Percentiles rank a stretch among this genome's conserved stretches.
These are phyloP conservation scores for Benitochromis conjunctus DNA, from an alignment of 2,113 vertebrate genomes.

Conservation along the genomic window DNA sequence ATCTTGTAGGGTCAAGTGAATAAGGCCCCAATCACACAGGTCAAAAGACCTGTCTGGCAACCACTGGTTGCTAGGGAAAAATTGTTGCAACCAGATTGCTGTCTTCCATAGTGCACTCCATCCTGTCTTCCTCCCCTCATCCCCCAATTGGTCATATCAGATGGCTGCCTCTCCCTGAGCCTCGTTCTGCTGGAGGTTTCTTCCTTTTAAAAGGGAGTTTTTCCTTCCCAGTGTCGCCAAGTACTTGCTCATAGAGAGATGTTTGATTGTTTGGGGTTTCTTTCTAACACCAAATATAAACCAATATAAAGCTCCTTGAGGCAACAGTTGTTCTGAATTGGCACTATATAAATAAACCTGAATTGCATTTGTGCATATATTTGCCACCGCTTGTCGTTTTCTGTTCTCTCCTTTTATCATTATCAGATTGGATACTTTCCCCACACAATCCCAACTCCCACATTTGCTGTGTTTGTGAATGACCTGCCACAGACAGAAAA, in stretches of 20 bases:
- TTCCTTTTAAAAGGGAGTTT: not conserved
- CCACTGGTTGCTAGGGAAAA: not conserved
- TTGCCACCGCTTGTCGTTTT: not conserved
- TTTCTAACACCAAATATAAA: not conserved
- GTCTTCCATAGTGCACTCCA: not conserved
- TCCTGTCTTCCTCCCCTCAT: not conserved
- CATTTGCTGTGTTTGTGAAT: not conserved
- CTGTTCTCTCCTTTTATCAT: not conserved
- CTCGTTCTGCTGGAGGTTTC: not conserved
- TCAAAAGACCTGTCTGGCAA: not conserved
- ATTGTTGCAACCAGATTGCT: not conserved
- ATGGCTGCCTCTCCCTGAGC: not conserved
- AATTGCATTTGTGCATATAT: not conserved
- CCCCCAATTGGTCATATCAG: not conserved
- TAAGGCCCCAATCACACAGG: not conserved
- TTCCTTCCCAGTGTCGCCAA: not conserved
- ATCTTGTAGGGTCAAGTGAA: not conserved
- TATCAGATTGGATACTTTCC: not conserved
- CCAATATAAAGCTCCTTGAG: accelerated
- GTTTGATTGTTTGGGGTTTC: not conserved
- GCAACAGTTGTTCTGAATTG: not conserved
- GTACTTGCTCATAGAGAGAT: not conserved
- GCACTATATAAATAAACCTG: not conserved
- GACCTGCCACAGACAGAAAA: not conserved
- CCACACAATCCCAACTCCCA: not conserved